A percentile compares a stretch with the other conserved stretches of the same genome.
phyloP scores from a whole-genome alignment of 2,888 invertebrate species.

The Drepanosiphum platanoidis region DNA sequence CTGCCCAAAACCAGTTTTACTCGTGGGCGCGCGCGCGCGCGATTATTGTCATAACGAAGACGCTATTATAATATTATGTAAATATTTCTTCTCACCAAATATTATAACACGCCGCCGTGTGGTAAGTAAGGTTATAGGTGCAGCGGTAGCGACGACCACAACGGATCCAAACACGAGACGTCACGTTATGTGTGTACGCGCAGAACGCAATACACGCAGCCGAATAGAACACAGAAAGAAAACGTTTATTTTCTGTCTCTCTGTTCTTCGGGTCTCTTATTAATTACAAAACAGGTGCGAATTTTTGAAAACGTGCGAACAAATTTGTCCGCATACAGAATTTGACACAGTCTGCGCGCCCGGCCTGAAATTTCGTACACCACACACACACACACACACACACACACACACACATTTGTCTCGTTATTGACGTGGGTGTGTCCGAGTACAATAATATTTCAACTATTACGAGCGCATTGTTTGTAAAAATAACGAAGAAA shows the following conservation, averaged over 20 bases:
- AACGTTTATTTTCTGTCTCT: not conserved
- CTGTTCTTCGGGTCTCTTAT: not conserved
- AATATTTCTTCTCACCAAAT: not conserved
- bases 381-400: too few species aligned
- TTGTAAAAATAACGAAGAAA: not conserved
- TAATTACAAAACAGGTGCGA: not conserved
- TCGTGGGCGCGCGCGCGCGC: not conserved
- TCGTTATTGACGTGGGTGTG: not conserved
- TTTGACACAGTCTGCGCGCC: not conserved
- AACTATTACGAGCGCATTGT: not conserved
- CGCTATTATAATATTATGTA: not conserved
- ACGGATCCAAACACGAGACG: not conserved
- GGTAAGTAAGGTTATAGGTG: too few species aligned
- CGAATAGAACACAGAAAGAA: not conserved
- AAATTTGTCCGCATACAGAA: not conserved
- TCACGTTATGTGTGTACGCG: not conserved
- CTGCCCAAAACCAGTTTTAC: not conserved
- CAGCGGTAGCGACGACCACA: not conserved
- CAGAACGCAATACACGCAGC: not conserved
- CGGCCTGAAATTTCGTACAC: not conserved
- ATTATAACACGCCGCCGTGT: not conserved
- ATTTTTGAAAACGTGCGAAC: not conserved
- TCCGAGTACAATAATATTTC: not conserved
- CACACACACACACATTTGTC: too few species aligned
- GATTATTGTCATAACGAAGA: not conserved